phyloP scores from a whole-genome alignment of 2,888 invertebrate genomes.

The Hyles lineata region DNA sequence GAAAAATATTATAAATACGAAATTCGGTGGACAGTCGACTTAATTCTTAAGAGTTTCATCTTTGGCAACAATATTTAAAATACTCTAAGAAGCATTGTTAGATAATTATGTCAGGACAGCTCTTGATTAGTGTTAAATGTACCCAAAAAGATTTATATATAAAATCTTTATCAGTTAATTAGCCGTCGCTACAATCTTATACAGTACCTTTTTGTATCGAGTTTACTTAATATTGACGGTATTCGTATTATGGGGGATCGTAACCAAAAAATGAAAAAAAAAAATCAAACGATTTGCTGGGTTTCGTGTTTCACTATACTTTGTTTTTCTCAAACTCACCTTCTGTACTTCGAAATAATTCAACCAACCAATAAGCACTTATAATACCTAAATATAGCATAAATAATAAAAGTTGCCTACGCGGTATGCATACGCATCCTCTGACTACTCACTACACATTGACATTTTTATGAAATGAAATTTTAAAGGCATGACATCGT shows the following conservation, averaged over 20 bases:
- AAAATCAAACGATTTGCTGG: no score
- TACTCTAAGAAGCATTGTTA: not conserved
- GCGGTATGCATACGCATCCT: not conserved
- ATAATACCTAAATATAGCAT: no score
- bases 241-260: no score
- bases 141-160: not conserved
- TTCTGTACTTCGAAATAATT: not conserved
- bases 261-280: no score
- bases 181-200: not conserved
- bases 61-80: not conserved
- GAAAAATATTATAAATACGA: no score
- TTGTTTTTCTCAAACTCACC: no score
- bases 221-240: no score
- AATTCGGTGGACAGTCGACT: no score
- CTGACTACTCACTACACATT: not conserved
- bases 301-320: no score
- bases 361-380: not conserved
- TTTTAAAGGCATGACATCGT: not conserved
- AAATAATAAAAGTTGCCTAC: not conserved
- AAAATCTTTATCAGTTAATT: conserved; percentile 4
- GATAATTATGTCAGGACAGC: not conserved
- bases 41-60: no score
- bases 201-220: not conserved
- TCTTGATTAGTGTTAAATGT: conserved; percentile 4
- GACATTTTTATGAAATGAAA: conserved; percentile 13